phyloP scores from a whole-genome alignment of 64 coral and sea anemone genomes.

The Porites lutea region DNA sequence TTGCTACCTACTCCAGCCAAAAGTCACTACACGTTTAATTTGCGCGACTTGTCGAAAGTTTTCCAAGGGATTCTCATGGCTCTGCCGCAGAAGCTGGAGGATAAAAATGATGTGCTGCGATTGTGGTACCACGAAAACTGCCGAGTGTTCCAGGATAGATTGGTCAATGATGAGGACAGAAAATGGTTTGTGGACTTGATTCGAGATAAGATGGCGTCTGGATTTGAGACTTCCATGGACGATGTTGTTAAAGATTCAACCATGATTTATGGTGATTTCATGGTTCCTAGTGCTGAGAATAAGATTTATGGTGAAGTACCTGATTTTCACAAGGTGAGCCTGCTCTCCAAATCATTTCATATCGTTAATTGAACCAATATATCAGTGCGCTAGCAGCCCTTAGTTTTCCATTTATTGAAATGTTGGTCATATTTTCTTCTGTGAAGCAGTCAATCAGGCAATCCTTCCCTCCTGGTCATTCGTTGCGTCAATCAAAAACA shows the following conservation, averaged over 20 bases:
- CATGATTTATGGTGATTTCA: slow-evolving; percentile 99
- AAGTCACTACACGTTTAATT: slow-evolving; percentile 99
- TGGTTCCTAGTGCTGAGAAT: slow-evolving; percentile 88
- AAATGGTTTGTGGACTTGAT: slow-evolving; percentile 96
- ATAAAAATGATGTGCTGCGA: slow-evolving; percentile 78
- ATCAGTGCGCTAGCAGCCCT: no score
- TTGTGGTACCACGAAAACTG: slow-evolving; percentile 99
- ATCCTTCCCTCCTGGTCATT: neutral
- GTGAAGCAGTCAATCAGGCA: neutral
- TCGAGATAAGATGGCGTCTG: slow-evolving; percentile 87
- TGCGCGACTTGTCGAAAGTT: slow-evolving; percentile 98
- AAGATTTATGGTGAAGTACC: slow-evolving; percentile 89
- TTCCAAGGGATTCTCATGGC: slow-evolving; percentile 99
- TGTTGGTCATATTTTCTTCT: neutral
- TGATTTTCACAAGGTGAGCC: slow-evolving; percentile 86
- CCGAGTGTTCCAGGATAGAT: slow-evolving; percentile 93
- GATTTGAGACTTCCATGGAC: slow-evolving; percentile 77
- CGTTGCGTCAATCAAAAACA: neutral
- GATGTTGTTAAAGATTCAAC: slow-evolving; percentile 90
- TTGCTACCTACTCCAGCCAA: slow-evolving; percentile 96
- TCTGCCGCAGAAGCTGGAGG: slow-evolving; percentile 72
- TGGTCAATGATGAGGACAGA: slow-evolving; percentile 97
- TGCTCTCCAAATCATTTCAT: neutral
- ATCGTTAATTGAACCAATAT: neutral
- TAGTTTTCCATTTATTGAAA: no score